Percentiles rank a stretch among this genome's conserved stretches.
These are phyloP conservation scores for Prinia subflava DNA, from an alignment of 2,113 vertebrate genomes.

Conservation along the genomic window DNA sequence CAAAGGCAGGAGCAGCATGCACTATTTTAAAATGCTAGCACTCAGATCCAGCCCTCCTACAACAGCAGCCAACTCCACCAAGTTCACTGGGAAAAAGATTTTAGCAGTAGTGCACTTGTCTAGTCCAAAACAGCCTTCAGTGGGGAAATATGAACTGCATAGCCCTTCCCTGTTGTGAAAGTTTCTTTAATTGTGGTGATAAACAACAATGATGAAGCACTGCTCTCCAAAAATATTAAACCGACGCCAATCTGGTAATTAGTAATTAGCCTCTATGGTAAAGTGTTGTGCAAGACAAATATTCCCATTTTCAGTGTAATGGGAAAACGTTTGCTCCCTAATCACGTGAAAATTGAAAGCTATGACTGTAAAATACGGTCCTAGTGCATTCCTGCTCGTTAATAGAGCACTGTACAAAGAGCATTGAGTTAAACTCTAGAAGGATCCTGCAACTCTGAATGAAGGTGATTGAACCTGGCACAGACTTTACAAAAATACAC, in stretches of 20 bases:
- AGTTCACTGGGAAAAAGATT: not conserved
- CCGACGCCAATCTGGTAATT: conserved; percentile 6
- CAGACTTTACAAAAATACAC: conserved; percentile 35
- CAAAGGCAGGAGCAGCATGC: not conserved
- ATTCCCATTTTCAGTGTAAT: conserved; percentile 14
- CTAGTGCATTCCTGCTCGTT: not conserved
- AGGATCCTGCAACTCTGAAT: conserved; percentile 22
- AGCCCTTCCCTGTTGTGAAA: conserved; percentile 13
- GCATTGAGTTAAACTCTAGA: not conserved
- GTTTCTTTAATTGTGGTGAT: not conserved
- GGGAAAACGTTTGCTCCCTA: not conserved
- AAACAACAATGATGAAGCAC: not conserved
- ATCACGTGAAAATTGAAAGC: conserved; percentile 43
- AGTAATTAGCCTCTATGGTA: conserved; percentile 7
- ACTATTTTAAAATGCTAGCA: not conserved
- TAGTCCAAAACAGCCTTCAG: not conserved
- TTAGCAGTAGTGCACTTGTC: conserved; percentile 1
- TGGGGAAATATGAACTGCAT: not conserved
- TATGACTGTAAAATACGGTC: not conserved
- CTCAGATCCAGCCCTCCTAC: not conserved
- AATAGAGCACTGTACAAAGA: not conserved
- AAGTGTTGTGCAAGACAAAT: conserved; percentile 20
- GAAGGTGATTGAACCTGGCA: conserved; percentile 54
- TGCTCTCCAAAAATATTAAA: conserved; percentile 44
- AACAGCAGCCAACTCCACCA: not conserved